Conservation (phyloP, 2,888 invertebrate genomes). For the Hydrotaea diabolus region DNA sequence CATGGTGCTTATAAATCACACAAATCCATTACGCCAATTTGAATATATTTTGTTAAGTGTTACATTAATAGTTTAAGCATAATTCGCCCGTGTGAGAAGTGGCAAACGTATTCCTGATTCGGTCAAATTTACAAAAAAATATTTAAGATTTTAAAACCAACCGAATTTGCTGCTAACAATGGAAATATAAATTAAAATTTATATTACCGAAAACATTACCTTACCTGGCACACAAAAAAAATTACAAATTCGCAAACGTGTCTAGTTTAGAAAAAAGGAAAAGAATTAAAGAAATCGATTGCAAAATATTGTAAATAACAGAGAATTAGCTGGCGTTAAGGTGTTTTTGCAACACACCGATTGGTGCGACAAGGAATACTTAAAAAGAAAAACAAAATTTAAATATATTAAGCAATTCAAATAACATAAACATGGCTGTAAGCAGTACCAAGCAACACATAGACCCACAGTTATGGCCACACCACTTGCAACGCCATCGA, state of each 20-base stretch:
- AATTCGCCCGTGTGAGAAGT: background rate
- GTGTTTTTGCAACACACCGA: constrained; percentile 7
- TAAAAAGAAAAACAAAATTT: constrained; percentile 4
- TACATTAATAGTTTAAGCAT: background rate
- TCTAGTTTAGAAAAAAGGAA: background rate
- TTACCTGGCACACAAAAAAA: background rate
- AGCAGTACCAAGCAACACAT: constrained; percentile 43
- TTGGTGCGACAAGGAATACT: background rate
- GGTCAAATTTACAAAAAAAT: background rate
- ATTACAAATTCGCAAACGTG: background rate
- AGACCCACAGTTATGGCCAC: constrained; percentile 56
- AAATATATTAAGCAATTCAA: constrained; percentile 26
- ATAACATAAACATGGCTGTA: constrained; percentile 54
- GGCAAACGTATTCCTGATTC: background rate
- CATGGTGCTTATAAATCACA: no score
- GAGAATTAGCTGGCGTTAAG: constrained; percentile 4
- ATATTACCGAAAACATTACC: background rate
- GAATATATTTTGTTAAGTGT: no score
- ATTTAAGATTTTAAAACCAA: background rate
- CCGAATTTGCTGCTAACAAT: no score
- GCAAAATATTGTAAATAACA: constrained; percentile 23
- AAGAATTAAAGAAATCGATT: background rate
- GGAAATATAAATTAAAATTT: background rate
- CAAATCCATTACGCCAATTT: background rate
- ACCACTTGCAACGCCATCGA: constrained; percentile 41